Evolutionary conservation across 2,113 vertebrate species (phyloP), one percentile per base, ranked within the genome.

Genomic region (Piprites chloris): DNA sequence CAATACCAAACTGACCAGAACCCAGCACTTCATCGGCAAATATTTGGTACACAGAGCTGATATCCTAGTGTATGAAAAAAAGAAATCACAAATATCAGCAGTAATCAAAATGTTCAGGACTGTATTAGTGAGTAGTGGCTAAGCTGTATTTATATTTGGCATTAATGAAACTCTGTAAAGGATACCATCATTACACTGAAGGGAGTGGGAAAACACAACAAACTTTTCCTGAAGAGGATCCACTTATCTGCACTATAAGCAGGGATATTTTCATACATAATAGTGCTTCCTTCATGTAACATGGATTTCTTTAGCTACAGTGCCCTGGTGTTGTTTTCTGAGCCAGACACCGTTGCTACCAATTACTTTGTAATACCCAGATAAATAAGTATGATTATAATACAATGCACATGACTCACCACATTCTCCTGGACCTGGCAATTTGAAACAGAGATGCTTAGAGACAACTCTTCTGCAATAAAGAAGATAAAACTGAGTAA

Each of bases 1-100:
- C 99, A 49, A 99, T 99, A 87, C 99, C 99, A 97, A 99, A 99
- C 97, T 99, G 99, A 91, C 99, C 99, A 30, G 99, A 99, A 80
- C 99, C 99, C 96, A 99, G 97, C 79, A 99, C 99, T 96, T 99
- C 99, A 97, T 99, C 99, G 44, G 99, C 99, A 98, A 99, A 99
- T 96, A 99, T 99, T 93, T 99, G 99, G 97, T 99, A 99, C 74
- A 99, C 98, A 6, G 99, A 99, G 95, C 99, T 99, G 95, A 99
- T 99, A 96, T 99, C 99, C 99, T 99, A 95, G 61, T 75, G 85
- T 58, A 90, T 62, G 32, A 87, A 74, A 95, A 90, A 79, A 89
- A 73, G 10, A 95, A 96, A 85, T 46, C 49, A 77, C 52, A 88
- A 89, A 78, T 19, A 89, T 50, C 22, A 95, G 50, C 10, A 77